Evolutionary conservation across 1,140 invertebrate genomes (phyloP).

Genomic region (Mactra quadrangularis): DNA sequence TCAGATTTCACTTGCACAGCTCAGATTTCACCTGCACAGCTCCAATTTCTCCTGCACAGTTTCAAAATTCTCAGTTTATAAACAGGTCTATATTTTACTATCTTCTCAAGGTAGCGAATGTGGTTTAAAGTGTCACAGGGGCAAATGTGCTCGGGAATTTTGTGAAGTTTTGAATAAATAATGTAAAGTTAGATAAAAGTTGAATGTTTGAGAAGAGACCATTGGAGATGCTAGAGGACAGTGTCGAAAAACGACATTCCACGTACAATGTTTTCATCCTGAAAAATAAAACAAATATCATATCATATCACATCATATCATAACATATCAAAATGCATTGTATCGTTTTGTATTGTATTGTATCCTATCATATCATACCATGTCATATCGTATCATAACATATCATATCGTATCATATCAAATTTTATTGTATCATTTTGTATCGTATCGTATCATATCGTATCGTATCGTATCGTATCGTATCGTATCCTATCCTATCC

Average conservation of each 20-base stretch:
- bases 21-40: too few relatives aligned
- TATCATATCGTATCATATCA: background rate
- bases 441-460: background rate
- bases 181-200: too few relatives aligned
- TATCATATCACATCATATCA: background rate
- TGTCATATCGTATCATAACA: too few relatives aligned
- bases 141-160: too few relatives aligned
- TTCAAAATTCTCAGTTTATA: too few relatives aligned
- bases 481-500: background rate
- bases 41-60: too few relatives aligned
- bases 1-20: too few relatives aligned
- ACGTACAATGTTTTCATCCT: constrained; percentile 74
- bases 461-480: background rate
- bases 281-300: constrained; percentile 52
- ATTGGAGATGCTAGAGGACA: constrained; percentile 65
- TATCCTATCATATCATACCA: background rate
- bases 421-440: background rate
- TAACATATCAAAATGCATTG: background rate
- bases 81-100: too few relatives aligned
- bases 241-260: constrained; percentile 77
- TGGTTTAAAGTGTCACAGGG: too few relatives aligned
- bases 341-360: background rate
- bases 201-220: background rate
- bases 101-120: too few relatives aligned
- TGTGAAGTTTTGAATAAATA: too few relatives aligned